Percentiles rank a stretch among this genome's conserved stretches.
phyloP scores from a whole-genome alignment of 2,113 vertebrate species.

The Chauna torquata region DNA sequence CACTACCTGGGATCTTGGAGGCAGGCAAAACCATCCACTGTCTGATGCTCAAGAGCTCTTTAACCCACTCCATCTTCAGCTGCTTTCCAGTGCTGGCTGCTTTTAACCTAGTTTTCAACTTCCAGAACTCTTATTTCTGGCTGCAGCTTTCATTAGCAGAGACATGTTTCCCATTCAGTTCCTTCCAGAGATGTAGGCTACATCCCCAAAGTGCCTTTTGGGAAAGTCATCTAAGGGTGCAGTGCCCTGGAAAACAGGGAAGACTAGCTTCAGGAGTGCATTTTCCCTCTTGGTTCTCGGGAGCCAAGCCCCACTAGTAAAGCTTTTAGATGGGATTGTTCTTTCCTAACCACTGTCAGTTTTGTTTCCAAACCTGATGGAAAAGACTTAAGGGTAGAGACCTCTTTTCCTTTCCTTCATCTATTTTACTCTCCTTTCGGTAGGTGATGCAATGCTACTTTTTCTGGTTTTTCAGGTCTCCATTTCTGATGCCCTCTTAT shows the following conservation, averaged over 20 bases:
- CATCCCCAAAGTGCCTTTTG: slow-evolving; percentile 38
- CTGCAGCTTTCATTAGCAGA: slow-evolving; percentile 37
- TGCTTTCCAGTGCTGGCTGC: not conserved
- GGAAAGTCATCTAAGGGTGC: not conserved
- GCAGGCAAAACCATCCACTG: not conserved
- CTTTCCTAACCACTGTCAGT: not conserved
- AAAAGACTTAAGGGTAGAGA: not conserved
- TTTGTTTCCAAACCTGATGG: not conserved
- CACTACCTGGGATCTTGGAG: not conserved
- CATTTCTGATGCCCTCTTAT: not conserved
- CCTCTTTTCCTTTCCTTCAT: not conserved
- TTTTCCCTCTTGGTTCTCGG: not conserved
- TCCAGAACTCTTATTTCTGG: slow-evolving; percentile 41
- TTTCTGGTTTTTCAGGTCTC: not conserved
- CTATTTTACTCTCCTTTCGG: not conserved
- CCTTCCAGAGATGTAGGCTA: slow-evolving; percentile 44
- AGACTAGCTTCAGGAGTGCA: not conserved
- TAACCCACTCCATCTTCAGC: slow-evolving; percentile 33
- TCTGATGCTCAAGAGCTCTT: slow-evolving; percentile 4
- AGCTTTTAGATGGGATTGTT: not conserved
- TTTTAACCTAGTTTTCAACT: slow-evolving; percentile 59
- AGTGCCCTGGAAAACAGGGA: not conserved
- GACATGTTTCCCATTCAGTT: not conserved
- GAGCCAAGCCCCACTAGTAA: not conserved
- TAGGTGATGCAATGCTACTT: not conserved